Base-by-base conservation (phyloP, 2,888 invertebrate genomes). In the Globia sparganii region DNA sequence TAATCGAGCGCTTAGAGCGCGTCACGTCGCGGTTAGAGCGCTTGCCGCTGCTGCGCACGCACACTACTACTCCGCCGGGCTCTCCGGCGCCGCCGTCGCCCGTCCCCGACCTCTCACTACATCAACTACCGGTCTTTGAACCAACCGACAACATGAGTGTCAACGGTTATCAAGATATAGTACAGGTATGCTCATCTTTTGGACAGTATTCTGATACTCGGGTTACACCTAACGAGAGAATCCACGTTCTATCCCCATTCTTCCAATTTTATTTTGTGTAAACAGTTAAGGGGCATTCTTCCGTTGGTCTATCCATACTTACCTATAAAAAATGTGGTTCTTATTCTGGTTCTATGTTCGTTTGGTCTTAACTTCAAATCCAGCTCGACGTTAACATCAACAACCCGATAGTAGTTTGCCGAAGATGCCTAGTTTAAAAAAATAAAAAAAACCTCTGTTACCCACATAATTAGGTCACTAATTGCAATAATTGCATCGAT, bases 1-100 rank as follows among this genome's bases (percentile, higher is more conserved):
- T 98, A 91, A 97, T 98, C 87, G 97, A 97, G 90, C 97, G 98
- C 67, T 93, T 98, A 90, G 98, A 98, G 95, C 97, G 97, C 87
- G 97, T 98, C 80, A 98, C 98, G 21, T 97, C 97, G 87, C 97
- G 98, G 79, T 95, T 98, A 88, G 98, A 98, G 95, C 97, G 97
- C 69, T 94, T 97, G 86, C 95, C 94, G 64, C 86, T 89, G 86
- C 89, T 95, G 88, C 93, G 93, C 78, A 90, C 90, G 70, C 92
- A 89, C 86, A 88, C 93, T 4, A 92, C 92, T 28, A 90, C 94
- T 37, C 93, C 94, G 72, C 94, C 94, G 73, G 88, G 88, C 72
- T 93, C 94, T 15, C 94, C 94, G 58, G 92, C 90, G 76, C 93
- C 91, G 73, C 93, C 91, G n/a, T 92, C 94, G 25, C 93, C 91